These are phyloP conservation scores for Brienomyrus longianalis DNA, from an alignment of 2,113 vertebrate genomes.

Conservation along the genomic window DNA sequence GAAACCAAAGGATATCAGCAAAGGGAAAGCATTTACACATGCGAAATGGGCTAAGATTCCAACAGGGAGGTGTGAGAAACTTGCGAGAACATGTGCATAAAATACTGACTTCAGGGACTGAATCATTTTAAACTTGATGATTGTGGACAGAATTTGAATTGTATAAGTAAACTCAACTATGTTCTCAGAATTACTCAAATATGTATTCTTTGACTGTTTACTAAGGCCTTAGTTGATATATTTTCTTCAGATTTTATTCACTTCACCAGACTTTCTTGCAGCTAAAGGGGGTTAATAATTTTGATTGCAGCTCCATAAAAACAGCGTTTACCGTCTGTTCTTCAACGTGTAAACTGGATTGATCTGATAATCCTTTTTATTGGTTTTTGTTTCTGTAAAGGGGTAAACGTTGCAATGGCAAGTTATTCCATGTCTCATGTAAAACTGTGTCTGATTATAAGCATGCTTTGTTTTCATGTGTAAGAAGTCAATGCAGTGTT, in stretches of 20 bases:
- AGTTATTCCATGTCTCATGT: too few species aligned
- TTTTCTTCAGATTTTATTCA: not conserved
- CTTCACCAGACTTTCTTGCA: not conserved
- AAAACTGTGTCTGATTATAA: too few species aligned
- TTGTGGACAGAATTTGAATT: not conserved
- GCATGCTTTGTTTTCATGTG: too few species aligned
- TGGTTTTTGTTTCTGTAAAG: too few species aligned
- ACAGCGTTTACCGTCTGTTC: too few species aligned
- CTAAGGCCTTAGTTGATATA: not conserved
- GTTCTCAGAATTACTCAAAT: not conserved
- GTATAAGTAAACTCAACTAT: not conserved
- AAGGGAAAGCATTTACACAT: not conserved
- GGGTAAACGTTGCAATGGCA: too few species aligned
- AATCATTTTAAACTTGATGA: not conserved
- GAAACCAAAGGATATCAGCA: not conserved
- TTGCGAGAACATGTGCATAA: not conserved
- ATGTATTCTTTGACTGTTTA: not conserved
- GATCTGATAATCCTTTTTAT: too few species aligned
- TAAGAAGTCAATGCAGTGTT: too few species aligned
- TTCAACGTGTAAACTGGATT: too few species aligned
- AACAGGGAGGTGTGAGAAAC: not conserved
- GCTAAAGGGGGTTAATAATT: not conserved
- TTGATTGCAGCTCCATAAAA: not conserved
- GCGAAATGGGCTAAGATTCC: not conserved
- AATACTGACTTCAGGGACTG: not conserved